phyloP scores from a whole-genome alignment of 1,140 invertebrate species.

The Hyphantria cunea region DNA sequence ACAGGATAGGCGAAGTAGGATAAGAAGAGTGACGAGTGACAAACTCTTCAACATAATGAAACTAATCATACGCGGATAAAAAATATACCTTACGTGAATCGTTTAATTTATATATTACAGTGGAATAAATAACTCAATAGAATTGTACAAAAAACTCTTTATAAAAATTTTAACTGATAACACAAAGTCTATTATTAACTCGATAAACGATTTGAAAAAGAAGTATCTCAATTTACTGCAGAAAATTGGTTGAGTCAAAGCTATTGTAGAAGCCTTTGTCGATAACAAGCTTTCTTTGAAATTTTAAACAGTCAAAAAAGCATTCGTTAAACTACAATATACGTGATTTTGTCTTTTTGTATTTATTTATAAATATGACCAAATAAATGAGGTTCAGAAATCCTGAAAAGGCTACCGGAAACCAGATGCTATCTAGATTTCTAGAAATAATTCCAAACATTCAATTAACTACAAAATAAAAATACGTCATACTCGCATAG shows the following conservation, averaged over 20 bases:
- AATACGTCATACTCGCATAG: too few species aligned
- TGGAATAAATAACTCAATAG: too few species aligned
- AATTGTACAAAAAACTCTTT: too few species aligned
- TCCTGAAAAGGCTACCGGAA: background rate
- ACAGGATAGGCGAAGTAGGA: too few species aligned
- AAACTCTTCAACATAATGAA: too few species aligned
- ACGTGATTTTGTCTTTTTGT: background rate
- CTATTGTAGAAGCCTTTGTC: conserved; percentile 1
- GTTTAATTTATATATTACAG: too few species aligned
- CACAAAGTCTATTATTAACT: conserved; percentile 6
- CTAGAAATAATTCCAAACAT: too few species aligned
- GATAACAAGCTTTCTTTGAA: conserved; percentile 4
- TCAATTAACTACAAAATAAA: too few species aligned
- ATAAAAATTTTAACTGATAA: too few species aligned
- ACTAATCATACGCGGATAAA: too few species aligned
- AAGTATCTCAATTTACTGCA: conserved; percentile 1
- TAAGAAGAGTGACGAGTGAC: too few species aligned
- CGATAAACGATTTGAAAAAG: conserved; percentile 10
- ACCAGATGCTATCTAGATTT: conserved; percentile 22
- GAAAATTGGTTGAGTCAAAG: conserved; percentile 1
- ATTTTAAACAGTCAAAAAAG: background rate
- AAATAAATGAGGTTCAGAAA: background rate
- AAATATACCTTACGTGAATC: too few species aligned
- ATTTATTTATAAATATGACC: background rate
- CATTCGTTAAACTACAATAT: background rate